These are phyloP conservation scores for Idaea biselata DNA, from an alignment of 2,888 invertebrate genomes.

Conservation along the genomic window DNA sequence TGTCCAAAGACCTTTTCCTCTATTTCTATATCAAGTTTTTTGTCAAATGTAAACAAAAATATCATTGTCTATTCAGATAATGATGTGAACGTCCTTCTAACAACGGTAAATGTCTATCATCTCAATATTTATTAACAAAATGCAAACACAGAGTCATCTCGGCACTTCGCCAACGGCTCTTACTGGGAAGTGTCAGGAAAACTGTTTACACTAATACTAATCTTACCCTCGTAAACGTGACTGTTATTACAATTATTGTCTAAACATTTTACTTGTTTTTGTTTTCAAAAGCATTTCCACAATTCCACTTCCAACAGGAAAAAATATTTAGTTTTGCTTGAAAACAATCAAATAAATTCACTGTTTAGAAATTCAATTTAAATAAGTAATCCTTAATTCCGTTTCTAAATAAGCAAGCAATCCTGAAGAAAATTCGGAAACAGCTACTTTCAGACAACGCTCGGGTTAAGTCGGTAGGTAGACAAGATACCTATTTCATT, in stretches of 20 bases:
- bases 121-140: slow-evolving; percentile 55
- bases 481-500: no score
- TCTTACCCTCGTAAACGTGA: background rate
- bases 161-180: slow-evolving; percentile 33
- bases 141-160: slow-evolving; percentile 34
- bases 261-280: slow-evolving; percentile 2
- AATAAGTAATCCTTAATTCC: background rate
- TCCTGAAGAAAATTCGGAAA: background rate
- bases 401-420: background rate
- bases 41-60: background rate
- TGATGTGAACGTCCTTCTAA: slow-evolving; percentile 29
- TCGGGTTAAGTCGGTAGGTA: no score
- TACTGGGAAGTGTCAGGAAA: slow-evolving; percentile 9
- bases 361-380: background rate
- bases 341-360: background rate
- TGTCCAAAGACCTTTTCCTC: no score
- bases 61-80: slow-evolving; percentile 12
- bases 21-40: background rate
- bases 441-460: no score
- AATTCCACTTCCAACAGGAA: no score
- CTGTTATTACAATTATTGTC: background rate
- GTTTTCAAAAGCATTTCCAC: background rate
- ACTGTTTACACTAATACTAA: slow-evolving; percentile 6
- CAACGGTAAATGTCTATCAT: slow-evolving; percentile 20
- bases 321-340: background rate